Evolutionary conservation across 2,113 vertebrate species (phyloP).

Genomic region (Nematolebias whitei): DNA sequence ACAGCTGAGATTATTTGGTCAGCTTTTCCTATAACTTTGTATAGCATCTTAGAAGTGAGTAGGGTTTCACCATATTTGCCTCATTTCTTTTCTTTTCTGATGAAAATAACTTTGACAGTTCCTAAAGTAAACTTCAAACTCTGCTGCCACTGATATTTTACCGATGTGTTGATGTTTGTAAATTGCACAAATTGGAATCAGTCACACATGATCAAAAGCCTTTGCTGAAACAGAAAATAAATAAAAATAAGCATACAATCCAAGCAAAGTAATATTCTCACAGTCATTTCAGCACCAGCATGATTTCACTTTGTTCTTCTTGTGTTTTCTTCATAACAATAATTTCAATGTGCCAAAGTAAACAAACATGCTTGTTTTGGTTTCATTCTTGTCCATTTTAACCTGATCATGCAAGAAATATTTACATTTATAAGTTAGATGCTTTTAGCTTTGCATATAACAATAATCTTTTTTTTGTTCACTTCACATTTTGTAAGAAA

Average conservation of each 20-base stretch:
- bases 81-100: constrained; percentile 51
- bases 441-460: constrained; percentile 37
- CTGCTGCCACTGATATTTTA: constrained; percentile 50
- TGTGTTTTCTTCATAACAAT: constrained; percentile 4
- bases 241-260: constrained; percentile 58
- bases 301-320: constrained; percentile 30
- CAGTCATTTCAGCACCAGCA: constrained; percentile 42
- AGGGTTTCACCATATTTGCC: constrained; percentile 62
- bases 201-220: constrained; percentile 43
- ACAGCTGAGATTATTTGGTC: constrained; percentile 58
- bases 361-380: constrained; percentile 20
- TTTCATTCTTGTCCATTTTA: constrained; percentile 16
- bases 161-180: constrained; percentile 57
- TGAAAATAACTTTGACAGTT: constrained; percentile 40
- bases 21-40: constrained; percentile 71
- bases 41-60: constrained; percentile 61
- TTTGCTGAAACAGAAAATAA: constrained; percentile 53
- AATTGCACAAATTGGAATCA: constrained; percentile 56
- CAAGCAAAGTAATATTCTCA: constrained; percentile 52
- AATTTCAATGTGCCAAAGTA: constrained; percentile 1
- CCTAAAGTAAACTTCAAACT: constrained; percentile 34
- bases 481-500: constrained; percentile 64
- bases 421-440: not conserved
- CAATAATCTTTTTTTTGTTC: constrained; percentile 36
- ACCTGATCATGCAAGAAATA: constrained; percentile 3